Conservation (phyloP, 2,797 vertebrate genomes). For the Parauchenoglanis ngamensis region DNA sequence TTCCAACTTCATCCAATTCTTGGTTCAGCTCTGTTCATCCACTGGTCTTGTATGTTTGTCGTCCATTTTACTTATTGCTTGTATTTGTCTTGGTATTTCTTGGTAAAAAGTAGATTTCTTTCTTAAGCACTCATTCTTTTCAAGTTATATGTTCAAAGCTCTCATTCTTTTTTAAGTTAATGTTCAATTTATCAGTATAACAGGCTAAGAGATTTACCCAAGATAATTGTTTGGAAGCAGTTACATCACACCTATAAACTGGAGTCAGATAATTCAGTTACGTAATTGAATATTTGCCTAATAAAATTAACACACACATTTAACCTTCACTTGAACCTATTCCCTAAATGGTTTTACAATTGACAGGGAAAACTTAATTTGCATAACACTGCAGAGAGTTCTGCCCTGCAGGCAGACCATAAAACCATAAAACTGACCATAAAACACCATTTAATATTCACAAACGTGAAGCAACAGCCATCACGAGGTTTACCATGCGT, state of each 20-base stretch:
- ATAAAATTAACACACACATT: neutral
- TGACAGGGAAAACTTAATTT: neutral
- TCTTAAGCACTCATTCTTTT: neutral
- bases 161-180: no score
- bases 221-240: neutral
- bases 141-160: neutral
- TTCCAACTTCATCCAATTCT: neutral
- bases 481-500: neutral
- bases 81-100: neutral
- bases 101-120: neutral
- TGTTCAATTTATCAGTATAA: no score
- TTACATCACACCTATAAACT: neutral
- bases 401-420: neutral
- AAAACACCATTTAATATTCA: neutral
- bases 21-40: neutral
- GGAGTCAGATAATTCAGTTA: neutral
- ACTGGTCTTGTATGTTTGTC: neutral
- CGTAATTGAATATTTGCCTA: neutral
- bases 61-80: neutral
- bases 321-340: neutral
- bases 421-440: neutral
- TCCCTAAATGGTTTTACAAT: neutral
- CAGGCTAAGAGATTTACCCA: neutral
- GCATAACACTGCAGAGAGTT: neutral
- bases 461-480: neutral